These are phyloP conservation scores for Eupleurogrammus muticus DNA, from an alignment of 2,797 vertebrate species.

Conservation along the genomic window DNA sequence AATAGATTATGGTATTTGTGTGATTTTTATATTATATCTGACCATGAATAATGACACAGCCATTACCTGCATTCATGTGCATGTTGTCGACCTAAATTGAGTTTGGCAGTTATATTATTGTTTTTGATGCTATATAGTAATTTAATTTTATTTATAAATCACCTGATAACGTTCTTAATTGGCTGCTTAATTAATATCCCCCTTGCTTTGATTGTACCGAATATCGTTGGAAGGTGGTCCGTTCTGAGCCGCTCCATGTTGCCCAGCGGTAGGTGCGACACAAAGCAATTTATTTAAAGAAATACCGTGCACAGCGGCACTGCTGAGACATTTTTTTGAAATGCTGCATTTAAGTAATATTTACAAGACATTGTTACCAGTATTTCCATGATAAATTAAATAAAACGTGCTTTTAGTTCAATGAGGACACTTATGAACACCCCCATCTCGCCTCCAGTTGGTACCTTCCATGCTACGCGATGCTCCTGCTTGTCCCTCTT, in stretches of 20 bases:
- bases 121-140: conserved; percentile 15
- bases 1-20: not conserved
- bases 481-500: conserved; percentile 85
- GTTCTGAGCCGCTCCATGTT: conserved; percentile 60
- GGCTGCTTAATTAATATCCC: conserved; percentile 44
- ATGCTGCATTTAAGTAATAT: fast-evolving
- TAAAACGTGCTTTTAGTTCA: not conserved
- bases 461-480: conserved; percentile 69
- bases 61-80: conserved; percentile 9
- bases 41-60: not conserved
- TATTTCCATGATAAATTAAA: fast-evolving
- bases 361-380: fast-evolving
- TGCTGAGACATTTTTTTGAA: fast-evolving
- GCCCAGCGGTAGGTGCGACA: conserved; percentile 29
- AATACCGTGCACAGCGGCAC: fast-evolving
- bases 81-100: conserved; percentile 8
- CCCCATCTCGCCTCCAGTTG: conserved; percentile 67
- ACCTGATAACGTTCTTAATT: conserved; percentile 45
- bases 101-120: conserved; percentile 17
- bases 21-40: not conserved
- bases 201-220: conserved; percentile 40
- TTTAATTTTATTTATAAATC: conserved; percentile 23
- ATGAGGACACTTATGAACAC: conserved; percentile 15
- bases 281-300: not conserved
- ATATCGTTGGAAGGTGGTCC: conserved; percentile 58